These are phyloP conservation scores for Palythoa caribaeorum DNA, from an alignment of 92 coral and sea anemone genomes.

Conservation along the genomic window DNA sequence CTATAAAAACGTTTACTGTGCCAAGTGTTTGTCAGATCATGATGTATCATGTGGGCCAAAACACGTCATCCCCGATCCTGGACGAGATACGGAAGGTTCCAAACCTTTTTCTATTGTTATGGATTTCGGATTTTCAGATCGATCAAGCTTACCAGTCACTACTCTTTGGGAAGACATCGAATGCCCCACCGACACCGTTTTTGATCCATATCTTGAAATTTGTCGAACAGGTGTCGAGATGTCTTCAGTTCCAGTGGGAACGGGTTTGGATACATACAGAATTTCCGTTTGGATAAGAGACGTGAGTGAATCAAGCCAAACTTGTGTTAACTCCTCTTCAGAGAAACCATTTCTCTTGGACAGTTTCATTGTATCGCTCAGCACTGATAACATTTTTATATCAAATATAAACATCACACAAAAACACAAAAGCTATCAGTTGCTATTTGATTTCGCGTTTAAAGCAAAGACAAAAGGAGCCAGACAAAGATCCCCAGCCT, in stretches of 20 bases:
- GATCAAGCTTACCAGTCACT: not conserved
- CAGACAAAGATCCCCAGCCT: not conserved
- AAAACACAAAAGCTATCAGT: not conserved
- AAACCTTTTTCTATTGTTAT: slow-evolving; percentile 6
- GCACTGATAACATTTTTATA: not conserved
- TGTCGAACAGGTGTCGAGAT: slow-evolving; percentile 9
- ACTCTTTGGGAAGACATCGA: not conserved
- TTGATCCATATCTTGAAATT: slow-evolving; percentile 43
- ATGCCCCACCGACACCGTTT: slow-evolving; percentile 41
- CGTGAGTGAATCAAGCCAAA: not conserved
- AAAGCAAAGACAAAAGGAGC: not conserved
- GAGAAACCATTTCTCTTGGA: not conserved
- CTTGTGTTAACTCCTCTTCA: not conserved
- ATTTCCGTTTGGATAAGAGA: slow-evolving; percentile 55
- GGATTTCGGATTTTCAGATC: slow-evolving; percentile 34
- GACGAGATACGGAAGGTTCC: too few relatives aligned
- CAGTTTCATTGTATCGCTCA: not conserved
- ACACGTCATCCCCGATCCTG: too few relatives aligned
- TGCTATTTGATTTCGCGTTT: not conserved
- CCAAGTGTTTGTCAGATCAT: slow-evolving; percentile 32
- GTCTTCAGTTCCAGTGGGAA: slow-evolving; percentile 43
- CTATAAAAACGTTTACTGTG: slow-evolving; percentile 63
- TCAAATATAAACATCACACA: not conserved
- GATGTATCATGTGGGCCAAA: slow-evolving; percentile 51
- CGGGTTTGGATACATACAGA: slow-evolving; percentile 54